Percentiles rank a stretch among this genome's conserved stretches.
phyloP scores from a whole-genome alignment of 1,140 invertebrate species.

The Eriosoma lanigerum region DNA sequence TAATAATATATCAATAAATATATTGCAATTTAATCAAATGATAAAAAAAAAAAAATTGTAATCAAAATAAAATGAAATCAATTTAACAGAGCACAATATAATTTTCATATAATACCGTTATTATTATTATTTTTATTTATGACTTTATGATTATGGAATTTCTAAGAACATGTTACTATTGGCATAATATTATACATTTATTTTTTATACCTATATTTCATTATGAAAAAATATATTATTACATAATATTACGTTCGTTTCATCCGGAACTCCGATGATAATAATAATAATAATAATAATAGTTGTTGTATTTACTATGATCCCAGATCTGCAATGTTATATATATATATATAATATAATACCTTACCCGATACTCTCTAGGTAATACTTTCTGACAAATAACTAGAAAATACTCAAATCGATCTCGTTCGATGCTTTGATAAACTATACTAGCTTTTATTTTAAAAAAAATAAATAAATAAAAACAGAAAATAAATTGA shows the following conservation, averaged over 20 bases:
- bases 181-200: neutral
- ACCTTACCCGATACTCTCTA: too few relatives aligned
- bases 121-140: neutral
- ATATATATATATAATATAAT: neutral
- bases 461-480: neutral
- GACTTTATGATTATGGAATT: neutral
- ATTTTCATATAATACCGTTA: too few relatives aligned
- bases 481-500: neutral
- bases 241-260: neutral
- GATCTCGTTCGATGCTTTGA: neutral
- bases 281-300: too few relatives aligned
- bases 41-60: too few relatives aligned
- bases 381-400: neutral
- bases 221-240: neutral
- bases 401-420: neutral
- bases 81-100: neutral
- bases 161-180: neutral
- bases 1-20: too few relatives aligned
- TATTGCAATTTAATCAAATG: too few relatives aligned
- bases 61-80: neutral
- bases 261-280: neutral
- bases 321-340: neutral
- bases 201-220: neutral
- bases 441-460: neutral
- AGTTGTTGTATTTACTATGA: constrained; percentile 2